These are phyloP conservation scores for Cephalopachus bancanus DNA, from an alignment of 2,797 vertebrate species.

Conservation along the genomic window DNA sequence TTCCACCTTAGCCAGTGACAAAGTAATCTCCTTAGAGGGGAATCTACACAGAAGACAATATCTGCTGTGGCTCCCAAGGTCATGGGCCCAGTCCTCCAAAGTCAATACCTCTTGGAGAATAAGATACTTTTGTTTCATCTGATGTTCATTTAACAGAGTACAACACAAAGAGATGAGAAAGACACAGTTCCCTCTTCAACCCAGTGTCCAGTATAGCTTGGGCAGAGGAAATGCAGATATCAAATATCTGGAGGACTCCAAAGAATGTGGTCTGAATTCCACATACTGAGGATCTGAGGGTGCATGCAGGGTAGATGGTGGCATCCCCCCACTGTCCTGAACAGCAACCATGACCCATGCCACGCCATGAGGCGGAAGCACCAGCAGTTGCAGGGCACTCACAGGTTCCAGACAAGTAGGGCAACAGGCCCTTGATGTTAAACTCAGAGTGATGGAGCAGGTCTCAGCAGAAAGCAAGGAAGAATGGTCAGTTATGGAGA, in stretches of 20 bases:
- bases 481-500: not conserved
- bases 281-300: accelerated
- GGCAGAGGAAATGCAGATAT: not conserved
- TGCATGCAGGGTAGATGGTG: accelerated
- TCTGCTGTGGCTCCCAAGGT: not conserved
- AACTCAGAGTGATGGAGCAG: not conserved
- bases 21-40: not conserved
- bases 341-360: not conserved
- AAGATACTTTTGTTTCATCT: not conserved
- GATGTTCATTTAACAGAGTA: not conserved
- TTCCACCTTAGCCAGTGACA: not conserved
- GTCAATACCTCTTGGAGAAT: not conserved
- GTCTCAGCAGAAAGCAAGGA: not conserved
- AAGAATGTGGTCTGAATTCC: not conserved
- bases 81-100: not conserved
- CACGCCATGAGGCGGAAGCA: not conserved
- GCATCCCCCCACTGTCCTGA: accelerated
- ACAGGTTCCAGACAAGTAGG: not conserved
- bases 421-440: not conserved
- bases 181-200: not conserved
- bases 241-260: not conserved
- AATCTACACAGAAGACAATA: not conserved
- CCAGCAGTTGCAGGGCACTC: not conserved
- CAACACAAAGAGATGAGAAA: not conserved
- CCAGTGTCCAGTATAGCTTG: not conserved